phyloP scores from a whole-genome alignment of 2,888 invertebrate species.

The Girardia tigrina region DNA sequence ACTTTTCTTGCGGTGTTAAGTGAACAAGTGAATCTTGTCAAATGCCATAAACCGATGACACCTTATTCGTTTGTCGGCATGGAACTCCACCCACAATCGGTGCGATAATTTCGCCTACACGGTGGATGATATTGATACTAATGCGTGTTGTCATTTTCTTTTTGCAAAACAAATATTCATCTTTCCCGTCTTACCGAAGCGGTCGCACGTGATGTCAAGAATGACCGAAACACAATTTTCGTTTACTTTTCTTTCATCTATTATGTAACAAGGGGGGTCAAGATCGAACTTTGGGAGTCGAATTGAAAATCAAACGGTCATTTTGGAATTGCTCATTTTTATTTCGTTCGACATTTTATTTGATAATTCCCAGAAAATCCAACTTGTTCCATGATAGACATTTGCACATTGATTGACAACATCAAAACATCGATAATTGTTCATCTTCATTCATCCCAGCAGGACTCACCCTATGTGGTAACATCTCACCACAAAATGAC shows the following conservation, averaged over 20 bases:
- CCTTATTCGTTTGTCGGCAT: neutral
- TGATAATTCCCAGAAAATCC: neutral
- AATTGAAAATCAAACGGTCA: neutral
- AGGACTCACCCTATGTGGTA: neutral
- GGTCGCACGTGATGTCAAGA: constrained; percentile 1
- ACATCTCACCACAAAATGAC: neutral
- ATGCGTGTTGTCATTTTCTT: neutral
- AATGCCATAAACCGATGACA: neutral
- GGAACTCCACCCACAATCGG: constrained; percentile 8
- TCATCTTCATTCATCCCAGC: constrained; percentile 13
- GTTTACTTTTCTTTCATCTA: neutral
- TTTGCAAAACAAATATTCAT: neutral
- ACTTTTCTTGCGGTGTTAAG: too few species aligned
- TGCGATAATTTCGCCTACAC: neutral
- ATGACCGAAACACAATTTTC: neutral
- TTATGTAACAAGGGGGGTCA: neutral
- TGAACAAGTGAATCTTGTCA: constrained; percentile 13
- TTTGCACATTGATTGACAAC: neutral
- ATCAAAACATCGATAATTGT: neutral
- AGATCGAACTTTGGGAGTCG: neutral
- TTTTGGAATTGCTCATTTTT: neutral
- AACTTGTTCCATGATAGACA: neutral
- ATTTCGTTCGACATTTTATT: neutral
- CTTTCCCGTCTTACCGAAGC: neutral
- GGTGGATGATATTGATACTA: neutral